These are phyloP conservation scores for Ecliptopera silaceata DNA, from an alignment of 2,888 invertebrate species.

Conservation along the genomic window DNA sequence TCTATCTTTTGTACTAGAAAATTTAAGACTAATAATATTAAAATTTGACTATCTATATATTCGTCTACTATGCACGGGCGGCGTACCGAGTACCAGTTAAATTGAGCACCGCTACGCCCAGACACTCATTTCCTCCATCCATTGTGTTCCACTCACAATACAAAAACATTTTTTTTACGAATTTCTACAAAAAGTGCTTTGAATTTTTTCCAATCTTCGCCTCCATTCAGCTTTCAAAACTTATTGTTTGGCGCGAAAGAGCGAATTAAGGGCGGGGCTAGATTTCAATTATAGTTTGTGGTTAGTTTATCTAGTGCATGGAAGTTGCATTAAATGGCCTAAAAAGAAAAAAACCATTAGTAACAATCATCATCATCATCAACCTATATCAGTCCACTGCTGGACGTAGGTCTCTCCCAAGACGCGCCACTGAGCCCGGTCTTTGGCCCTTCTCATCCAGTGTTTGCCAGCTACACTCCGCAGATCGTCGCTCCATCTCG, in stretches of 20 bases:
- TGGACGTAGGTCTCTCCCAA: too few species aligned
- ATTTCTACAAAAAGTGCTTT: conserved; percentile 80
- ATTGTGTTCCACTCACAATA: conserved; percentile 81
- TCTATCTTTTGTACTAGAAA: too few species aligned
- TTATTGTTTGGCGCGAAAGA: conserved; percentile 72
- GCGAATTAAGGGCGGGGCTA: conserved; percentile 44
- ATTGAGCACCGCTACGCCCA: conserved; percentile 77
- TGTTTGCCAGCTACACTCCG: too few species aligned
- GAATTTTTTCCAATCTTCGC: conserved; percentile 81
- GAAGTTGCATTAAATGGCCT: background rate
- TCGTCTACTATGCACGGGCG: conserved; percentile 38
- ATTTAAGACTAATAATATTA: too few species aligned
- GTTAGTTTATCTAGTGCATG: conserved; percentile 14
- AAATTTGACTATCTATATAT: background rate
- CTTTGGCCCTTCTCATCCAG: too few species aligned
- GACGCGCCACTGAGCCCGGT: too few species aligned
- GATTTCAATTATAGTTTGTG: conserved; percentile 20
- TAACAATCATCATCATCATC: too few species aligned
- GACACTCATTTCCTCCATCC: conserved; percentile 81
- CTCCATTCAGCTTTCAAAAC: conserved; percentile 74
- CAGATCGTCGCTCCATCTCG: too few species aligned
- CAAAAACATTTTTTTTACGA: conserved; percentile 80
- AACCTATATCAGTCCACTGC: too few species aligned
- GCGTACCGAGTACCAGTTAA: conserved; percentile 67
- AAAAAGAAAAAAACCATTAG: too few species aligned